Evolutionary conservation across 2,113 vertebrate species (phyloP).

Genomic region (Amphiprion percula): DNA sequence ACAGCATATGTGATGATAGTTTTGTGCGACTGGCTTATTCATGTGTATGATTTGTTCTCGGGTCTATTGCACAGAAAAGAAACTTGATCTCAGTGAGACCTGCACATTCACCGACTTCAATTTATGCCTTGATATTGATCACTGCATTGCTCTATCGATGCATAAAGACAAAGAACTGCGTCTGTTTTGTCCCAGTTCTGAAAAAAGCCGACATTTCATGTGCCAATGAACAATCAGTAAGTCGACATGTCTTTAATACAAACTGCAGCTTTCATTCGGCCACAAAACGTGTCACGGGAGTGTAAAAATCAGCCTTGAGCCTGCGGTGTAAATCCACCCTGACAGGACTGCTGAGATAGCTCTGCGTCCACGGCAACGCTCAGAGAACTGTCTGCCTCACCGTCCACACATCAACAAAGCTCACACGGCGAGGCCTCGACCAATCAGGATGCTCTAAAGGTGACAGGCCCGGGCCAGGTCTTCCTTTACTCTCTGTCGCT

Average conservation of each 20-base stretch:
- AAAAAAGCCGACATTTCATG: background rate
- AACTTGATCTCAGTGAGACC: no score
- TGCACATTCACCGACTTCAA: no score
- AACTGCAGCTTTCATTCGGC: slow-evolving; percentile 33
- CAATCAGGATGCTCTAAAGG: slow-evolving; percentile 79
- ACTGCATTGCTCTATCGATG: no score
- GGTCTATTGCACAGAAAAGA: no score
- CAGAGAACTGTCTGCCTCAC: slow-evolving; percentile 69
- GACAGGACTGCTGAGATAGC: slow-evolving; percentile 81
- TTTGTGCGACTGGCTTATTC: no score
- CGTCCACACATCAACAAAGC: slow-evolving; percentile 82
- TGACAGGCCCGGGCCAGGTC: slow-evolving; percentile 79
- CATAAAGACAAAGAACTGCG: no score
- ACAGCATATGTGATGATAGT: no score
- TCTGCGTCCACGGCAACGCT: slow-evolving; percentile 78
- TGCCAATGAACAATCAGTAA: slow-evolving; percentile 15
- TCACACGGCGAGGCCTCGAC: slow-evolving; percentile 57
- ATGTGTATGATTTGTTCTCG: no score
- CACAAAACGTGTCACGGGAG: slow-evolving; percentile 55
- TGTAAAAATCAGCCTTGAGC: slow-evolving; percentile 47
- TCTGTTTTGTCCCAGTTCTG: background rate
- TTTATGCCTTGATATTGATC: no score
- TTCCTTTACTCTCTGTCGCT: slow-evolving; percentile 82
- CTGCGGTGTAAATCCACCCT: slow-evolving; percentile 69
- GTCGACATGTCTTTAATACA: slow-evolving; percentile 18